Evolutionary conservation across 2,888 invertebrate species (phyloP).

Genomic region (Autographa pulchrina): DNA sequence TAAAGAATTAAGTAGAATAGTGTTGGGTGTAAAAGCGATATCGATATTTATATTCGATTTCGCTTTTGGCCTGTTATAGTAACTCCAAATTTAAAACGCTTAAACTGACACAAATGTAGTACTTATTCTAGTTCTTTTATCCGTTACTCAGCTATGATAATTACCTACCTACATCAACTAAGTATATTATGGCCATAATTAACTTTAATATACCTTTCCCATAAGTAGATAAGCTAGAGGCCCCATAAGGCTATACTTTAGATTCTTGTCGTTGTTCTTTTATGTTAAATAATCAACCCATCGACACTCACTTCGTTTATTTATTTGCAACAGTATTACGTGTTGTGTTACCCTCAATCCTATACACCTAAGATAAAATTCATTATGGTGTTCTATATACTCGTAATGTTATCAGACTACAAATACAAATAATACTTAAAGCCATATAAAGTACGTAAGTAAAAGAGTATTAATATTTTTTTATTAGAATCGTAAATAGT

Average conservation of each 20-base stretch:
- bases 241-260: constrained; percentile 45
- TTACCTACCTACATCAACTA: constrained; percentile 13
- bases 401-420: constrained; percentile 13
- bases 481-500: constrained; percentile 10
- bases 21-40: constrained; percentile 23
- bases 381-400: background rate
- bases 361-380: constrained; percentile 6
- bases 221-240: constrained; percentile 60
- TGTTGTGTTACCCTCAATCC: background rate
- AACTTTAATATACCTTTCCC: constrained; percentile 25
- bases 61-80: constrained; percentile 34
- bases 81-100: constrained; percentile 49
- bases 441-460: constrained; percentile 9
- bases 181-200: constrained; percentile 32
- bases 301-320: background rate
- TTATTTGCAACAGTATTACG: background rate
- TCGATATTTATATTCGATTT: constrained; percentile 23
- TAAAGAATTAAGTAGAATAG: constrained; percentile 39
- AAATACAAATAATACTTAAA: constrained; percentile 6
- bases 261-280: constrained; percentile 12
- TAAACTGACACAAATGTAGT: constrained; percentile 37
- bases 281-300: background rate
- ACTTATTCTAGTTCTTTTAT: constrained; percentile 34
- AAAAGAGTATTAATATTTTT: background rate
- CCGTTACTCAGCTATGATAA: constrained; percentile 22